Conservation (phyloP, 2,888 invertebrate species). For the Exephanes ischioxanthus region DNA sequence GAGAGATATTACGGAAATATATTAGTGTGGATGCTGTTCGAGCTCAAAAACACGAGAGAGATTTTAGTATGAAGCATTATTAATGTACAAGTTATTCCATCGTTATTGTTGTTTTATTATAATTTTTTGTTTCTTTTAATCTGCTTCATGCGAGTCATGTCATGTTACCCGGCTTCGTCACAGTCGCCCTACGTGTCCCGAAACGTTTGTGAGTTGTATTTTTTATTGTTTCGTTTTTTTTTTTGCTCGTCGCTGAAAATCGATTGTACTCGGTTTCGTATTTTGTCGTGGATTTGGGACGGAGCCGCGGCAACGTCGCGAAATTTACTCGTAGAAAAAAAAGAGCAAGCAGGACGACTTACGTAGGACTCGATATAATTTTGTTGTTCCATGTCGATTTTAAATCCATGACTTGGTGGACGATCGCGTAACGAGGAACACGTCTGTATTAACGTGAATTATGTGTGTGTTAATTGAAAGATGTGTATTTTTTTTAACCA, state of each 20-base stretch:
- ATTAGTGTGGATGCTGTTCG: constrained; percentile 32
- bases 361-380: constrained; percentile 27
- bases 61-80: constrained; percentile 62
- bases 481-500: constrained; percentile 73
- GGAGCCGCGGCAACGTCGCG: constrained; percentile 81
- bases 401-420: constrained; percentile 30
- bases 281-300: constrained; percentile 65
- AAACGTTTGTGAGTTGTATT: constrained; percentile 33
- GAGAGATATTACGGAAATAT: constrained; percentile 27
- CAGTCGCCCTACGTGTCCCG: constrained; percentile 38
- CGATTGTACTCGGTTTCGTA: constrained; percentile 33
- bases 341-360: constrained; percentile 69
- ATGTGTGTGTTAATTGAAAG: constrained; percentile 34
- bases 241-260: not conserved
- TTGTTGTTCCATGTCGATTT: constrained; percentile 15
- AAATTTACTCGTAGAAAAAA: constrained; percentile 53
- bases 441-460: constrained; percentile 38
- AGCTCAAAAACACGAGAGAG: constrained; percentile 47
- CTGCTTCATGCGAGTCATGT: constrained; percentile 76
- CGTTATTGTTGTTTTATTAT: constrained; percentile 80
- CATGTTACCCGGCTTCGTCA: constrained; percentile 82
- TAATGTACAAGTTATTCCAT: constrained; percentile 66
- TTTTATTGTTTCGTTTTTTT: constrained; percentile 21
- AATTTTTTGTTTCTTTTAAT: constrained; percentile 80
- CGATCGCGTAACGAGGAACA: constrained; percentile 34